Evolutionary conservation across 2,888 invertebrate species (phyloP).

Genomic region (Cryptocephalus moraei): DNA sequence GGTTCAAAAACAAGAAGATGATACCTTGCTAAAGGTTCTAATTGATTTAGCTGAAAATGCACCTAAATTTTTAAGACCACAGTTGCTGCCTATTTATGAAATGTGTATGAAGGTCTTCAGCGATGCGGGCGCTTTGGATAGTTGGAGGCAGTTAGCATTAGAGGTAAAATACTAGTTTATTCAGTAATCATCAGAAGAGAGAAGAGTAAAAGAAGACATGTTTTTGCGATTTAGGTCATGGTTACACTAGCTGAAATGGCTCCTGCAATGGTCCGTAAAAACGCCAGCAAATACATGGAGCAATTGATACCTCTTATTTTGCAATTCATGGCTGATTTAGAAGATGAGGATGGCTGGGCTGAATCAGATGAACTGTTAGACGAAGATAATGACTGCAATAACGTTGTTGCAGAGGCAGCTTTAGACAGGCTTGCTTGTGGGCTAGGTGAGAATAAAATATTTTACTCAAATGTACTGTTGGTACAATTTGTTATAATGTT

Average conservation of each 20-base stretch:
- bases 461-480: neutral
- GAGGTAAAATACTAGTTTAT: slow-evolving; percentile 49
- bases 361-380: slow-evolving; percentile 78
- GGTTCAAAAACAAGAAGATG: slow-evolving; percentile 76
- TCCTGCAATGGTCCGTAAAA: slow-evolving; percentile 92
- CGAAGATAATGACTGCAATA: slow-evolving; percentile 91
- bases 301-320: slow-evolving; percentile 75
- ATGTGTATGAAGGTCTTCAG: slow-evolving; percentile 78
- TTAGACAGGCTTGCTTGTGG: slow-evolving; percentile 96
- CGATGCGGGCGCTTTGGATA: slow-evolving; percentile 61
- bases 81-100: slow-evolving; percentile 76
- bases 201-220: neutral
- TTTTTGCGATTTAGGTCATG: slow-evolving; percentile 45
- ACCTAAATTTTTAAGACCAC: slow-evolving; percentile 84
- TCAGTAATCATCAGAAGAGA: too few relatives aligned
- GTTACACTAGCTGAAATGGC: slow-evolving; percentile 85
- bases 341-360: slow-evolving; percentile 86
- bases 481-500: too few relatives aligned
- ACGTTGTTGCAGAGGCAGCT: slow-evolving; percentile 92
- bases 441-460: slow-evolving; percentile 56
- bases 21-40: slow-evolving; percentile 82
- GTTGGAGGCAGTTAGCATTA: slow-evolving; percentile 81
- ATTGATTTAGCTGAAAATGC: slow-evolving; percentile 90
- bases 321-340: slow-evolving; percentile 90
- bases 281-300: slow-evolving; percentile 73